phyloP scores from a whole-genome alignment of 2,888 invertebrate genomes.

The Dugesia japonica region DNA sequence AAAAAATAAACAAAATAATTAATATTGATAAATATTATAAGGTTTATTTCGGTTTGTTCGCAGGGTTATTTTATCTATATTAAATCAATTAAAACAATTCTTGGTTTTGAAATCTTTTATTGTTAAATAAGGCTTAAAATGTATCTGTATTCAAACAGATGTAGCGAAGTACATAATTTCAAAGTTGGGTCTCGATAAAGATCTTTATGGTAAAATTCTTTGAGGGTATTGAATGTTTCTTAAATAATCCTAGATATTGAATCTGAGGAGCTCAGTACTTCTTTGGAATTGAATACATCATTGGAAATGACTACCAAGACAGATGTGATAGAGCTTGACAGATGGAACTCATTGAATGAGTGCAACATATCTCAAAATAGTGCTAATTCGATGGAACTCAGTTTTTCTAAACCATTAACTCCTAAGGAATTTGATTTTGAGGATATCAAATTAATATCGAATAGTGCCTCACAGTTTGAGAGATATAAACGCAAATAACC shows the following conservation, averaged over 20 bases:
- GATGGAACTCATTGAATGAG: not conserved
- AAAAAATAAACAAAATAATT: too few relatives aligned
- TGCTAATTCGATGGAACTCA: not conserved
- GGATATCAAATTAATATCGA: constrained; percentile 85
- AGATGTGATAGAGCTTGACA: not conserved
- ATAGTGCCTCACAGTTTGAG: constrained; percentile 83
- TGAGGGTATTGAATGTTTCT: too few relatives aligned
- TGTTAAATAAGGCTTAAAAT: constrained; percentile 47
- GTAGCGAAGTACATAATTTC: constrained; percentile 94
- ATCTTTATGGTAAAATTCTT: constrained; percentile 59
- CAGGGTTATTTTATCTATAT: too few relatives aligned
- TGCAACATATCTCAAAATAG: not conserved
- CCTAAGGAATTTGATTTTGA: constrained; percentile 77
- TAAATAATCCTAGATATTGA: not conserved
- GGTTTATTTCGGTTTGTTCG: too few relatives aligned
- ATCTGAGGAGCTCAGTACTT: constrained; percentile 7
- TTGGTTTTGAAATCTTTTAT: too few relatives aligned
- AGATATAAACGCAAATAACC: too few relatives aligned
- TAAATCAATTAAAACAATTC: too few relatives aligned
- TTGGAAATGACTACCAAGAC: not conserved
- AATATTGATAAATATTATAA: too few relatives aligned
- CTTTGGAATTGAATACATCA: not conserved
- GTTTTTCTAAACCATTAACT: constrained; percentile 37
- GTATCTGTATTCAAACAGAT: constrained; percentile 68
- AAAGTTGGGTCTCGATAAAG: constrained; percentile 81